phyloP scores from a whole-genome alignment of 2,888 invertebrate species.

The Galerucella pusilla region DNA sequence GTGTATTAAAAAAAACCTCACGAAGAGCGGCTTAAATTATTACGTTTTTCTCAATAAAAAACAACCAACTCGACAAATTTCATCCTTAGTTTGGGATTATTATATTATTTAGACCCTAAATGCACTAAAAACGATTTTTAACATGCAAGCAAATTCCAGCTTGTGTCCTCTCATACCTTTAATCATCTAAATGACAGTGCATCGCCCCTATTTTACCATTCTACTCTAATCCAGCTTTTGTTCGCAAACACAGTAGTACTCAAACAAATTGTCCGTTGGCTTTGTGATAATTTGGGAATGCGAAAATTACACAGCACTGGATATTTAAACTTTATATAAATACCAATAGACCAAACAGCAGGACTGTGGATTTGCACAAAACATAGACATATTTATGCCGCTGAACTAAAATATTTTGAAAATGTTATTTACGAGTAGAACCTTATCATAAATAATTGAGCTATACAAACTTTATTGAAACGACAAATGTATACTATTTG shows the following conservation, averaged over 20 bases:
- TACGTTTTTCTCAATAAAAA: neutral
- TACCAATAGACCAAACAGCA: too few relatives aligned
- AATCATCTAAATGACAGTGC: slow-evolving; percentile 24
- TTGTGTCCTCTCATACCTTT: neutral
- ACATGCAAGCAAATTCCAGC: slow-evolving; percentile 1
- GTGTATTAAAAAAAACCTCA: neutral
- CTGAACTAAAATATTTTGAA: too few relatives aligned
- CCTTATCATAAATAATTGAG: too few relatives aligned
- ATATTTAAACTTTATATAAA: too few relatives aligned
- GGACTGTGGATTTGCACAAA: too few relatives aligned
- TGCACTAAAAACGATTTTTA: slow-evolving; percentile 2
- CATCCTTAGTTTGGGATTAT: slow-evolving; percentile 2
- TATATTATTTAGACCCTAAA: neutral
- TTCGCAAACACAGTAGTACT: slow-evolving; percentile 6
- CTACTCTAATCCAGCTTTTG: slow-evolving; percentile 18
- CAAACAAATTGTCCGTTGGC: neutral
- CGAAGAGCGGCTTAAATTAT: neutral
- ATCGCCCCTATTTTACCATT: slow-evolving; percentile 15
- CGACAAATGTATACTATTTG: too few relatives aligned
- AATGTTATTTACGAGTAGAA: too few relatives aligned
- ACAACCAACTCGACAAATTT: neutral
- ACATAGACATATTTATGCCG: too few relatives aligned
- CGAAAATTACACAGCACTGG: too few relatives aligned
- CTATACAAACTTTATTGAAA: too few relatives aligned
- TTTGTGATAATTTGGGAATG: slow-evolving; percentile 4